These are phyloP conservation scores for Notolepis coatsorum DNA, from an alignment of 2,797 vertebrate genomes.

Conservation along the genomic window DNA sequence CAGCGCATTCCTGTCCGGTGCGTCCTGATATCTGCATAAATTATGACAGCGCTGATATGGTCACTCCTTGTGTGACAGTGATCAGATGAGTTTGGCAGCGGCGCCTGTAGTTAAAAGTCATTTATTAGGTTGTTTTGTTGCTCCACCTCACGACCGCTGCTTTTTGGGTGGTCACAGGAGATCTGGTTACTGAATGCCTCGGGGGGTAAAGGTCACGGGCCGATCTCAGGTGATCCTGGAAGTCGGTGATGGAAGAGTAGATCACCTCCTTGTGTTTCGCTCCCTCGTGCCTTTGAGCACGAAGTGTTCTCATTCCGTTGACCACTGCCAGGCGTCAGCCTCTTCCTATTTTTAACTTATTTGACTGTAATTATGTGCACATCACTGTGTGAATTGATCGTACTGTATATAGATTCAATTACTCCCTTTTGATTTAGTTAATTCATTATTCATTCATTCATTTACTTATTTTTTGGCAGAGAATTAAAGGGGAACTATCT, in stretches of 20 bases:
- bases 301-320: slow-evolving; percentile 23
- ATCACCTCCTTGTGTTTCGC: slow-evolving; percentile 51
- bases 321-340: slow-evolving; percentile 11
- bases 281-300: slow-evolving; percentile 27
- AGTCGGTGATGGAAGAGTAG: slow-evolving; percentile 34
- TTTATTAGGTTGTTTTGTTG: slow-evolving; percentile 53
- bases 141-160: slow-evolving; percentile 16
- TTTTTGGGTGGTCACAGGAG: slow-evolving; percentile 30
- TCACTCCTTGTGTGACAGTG: slow-evolving; percentile 36
- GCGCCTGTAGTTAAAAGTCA: slow-evolving; percentile 28
- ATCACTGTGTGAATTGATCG: not conserved
- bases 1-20: slow-evolving; percentile 17
- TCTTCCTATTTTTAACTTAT: not conserved
- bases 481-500: not conserved
- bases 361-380: slow-evolving; percentile 15
- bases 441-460: not conserved
- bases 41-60: slow-evolving; percentile 16
- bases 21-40: slow-evolving; percentile 24
- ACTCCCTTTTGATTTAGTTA: not conserved
- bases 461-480: slow-evolving; percentile 3
- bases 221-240: slow-evolving; percentile 32
- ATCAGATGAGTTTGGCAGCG: slow-evolving; percentile 41
- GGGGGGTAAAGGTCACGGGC: slow-evolving; percentile 57
- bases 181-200: slow-evolving; percentile 61
- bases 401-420: not conserved